Conservation (phyloP, 1,140 invertebrate species). For the Parasteatoda tepidariorum region DNA sequence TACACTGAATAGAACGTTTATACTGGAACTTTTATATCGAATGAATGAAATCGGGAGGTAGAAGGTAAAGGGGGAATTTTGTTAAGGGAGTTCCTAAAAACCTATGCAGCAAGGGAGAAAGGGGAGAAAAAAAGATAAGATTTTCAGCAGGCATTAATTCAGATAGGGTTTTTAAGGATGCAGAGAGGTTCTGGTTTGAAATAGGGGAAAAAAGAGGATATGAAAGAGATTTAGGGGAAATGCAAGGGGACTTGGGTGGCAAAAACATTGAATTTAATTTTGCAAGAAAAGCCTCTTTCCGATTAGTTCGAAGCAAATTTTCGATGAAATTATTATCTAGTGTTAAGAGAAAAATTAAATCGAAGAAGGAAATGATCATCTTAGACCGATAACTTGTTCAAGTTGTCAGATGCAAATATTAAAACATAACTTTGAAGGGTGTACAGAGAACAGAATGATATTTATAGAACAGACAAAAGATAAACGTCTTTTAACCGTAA, state of each 20-base stretch:
- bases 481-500: too few species aligned
- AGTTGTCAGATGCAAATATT: not conserved
- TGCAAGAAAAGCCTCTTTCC: conserved; percentile 35
- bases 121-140: not conserved
- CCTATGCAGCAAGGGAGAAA: not conserved
- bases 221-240: not conserved
- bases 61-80: conserved; percentile 13
- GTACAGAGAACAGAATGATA: too few species aligned
- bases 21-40: conserved; percentile 59
- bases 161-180: conserved; percentile 41
- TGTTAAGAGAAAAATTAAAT: not conserved
- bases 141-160: conserved; percentile 48
- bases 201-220: not conserved
- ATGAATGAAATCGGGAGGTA: conserved; percentile 21
- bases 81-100: not conserved
- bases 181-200: conserved; percentile 17
- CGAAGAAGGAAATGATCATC: not conserved
- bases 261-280: conserved; percentile 53
- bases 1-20: conserved; percentile 53
- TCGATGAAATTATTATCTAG: conserved; percentile 48
- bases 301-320: conserved; percentile 46
- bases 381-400: not conserved
- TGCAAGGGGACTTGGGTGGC: conserved; percentile 6
- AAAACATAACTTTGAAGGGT: not conserved
- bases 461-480: too few species aligned